phyloP scores from a whole-genome alignment of 2,113 vertebrate genomes.

The Prolemur simus region DNA sequence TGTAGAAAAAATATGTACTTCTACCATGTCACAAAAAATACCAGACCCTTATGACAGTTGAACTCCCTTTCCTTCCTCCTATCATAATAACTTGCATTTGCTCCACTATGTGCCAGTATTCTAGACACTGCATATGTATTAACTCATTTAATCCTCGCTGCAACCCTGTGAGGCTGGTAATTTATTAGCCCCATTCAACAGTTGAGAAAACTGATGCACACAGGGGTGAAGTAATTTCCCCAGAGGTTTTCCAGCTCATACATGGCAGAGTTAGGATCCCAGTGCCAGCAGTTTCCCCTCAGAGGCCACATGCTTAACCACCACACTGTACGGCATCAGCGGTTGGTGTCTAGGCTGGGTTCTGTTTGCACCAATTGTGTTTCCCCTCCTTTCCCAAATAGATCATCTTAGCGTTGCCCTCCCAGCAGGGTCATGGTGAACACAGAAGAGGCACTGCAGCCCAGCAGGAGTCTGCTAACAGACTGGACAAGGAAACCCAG shows the following conservation, averaged over 20 bases:
- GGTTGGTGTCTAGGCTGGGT: not conserved
- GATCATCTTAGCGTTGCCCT: not conserved
- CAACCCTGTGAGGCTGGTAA: not conserved
- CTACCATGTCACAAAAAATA: constrained; percentile 44
- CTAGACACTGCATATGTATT: not conserved
- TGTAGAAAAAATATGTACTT: constrained; percentile 25
- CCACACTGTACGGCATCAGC: not conserved
- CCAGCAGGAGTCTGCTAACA: not conserved
- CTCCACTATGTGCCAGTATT: not conserved
- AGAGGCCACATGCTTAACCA: not conserved
- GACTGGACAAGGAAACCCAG: not conserved
- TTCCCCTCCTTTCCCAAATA: not conserved
- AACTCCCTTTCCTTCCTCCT: not conserved
- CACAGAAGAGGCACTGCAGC: not conserved
- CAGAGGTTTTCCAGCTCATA: not conserved
- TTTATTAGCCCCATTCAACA: not conserved
- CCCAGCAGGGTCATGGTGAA: not conserved
- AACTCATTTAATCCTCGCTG: not conserved
- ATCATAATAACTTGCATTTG: not conserved
- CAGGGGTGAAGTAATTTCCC: not conserved
- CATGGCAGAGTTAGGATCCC: not conserved
- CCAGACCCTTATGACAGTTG: constrained; percentile 7
- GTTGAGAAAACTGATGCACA: not conserved
- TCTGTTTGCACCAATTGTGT: rapidly evolving
- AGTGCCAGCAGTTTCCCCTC: not conserved